Base-by-base conservation (phyloP, 2,113 vertebrate genomes). In the Nibea coibor region DNA sequence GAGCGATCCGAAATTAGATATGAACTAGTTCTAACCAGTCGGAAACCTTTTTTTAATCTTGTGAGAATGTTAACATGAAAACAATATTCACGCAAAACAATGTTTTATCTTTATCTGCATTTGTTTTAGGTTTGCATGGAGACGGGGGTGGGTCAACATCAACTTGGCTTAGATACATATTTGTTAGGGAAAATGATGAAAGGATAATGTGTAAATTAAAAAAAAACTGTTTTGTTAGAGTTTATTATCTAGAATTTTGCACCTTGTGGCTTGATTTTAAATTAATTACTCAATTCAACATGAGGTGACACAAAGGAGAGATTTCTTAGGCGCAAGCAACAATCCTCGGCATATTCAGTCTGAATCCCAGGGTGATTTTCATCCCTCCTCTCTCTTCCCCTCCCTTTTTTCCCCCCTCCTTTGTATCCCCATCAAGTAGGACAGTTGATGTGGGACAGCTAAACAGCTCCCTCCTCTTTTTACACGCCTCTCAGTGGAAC, bases 371-470 rank as follows among this genome's bases (percentile, higher is more conserved):
- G 42, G 17, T 51, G 78, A 62, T 58, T 67, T 80, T 17, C 26
- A 15, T 76, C 54, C 39, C 28, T 70, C 39, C 47, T 71, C 31
- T n/a, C 35, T 39, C 35, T 1, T 39, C 35, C 35, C 35, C 35
- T 74, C 53, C 53, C 35, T 53, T 69, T 48, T 48, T 47, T 65
- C 64, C 26, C 50, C 31, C 19, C 17, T 85, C 61, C 51, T 90
- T 82, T 88, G 59, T 78, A 66, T 80, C 68, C 31, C 57, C 68
- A 75, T 88, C 84, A 92, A 89, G 64, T 93, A 93, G 91, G 89
- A 83, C 91, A 92, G 89, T 93, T 93, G 91, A 85, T 86, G 53
- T 86, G 88, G 87, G 89, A 90, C 16, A 11, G 64, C 31, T 62
- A 72, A 86, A 87, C 76, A 83, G 45, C 72, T 42, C 59, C 66